These are phyloP conservation scores for Xylota segnis DNA, from an alignment of 2,888 invertebrate genomes.

Conservation along the genomic window DNA sequence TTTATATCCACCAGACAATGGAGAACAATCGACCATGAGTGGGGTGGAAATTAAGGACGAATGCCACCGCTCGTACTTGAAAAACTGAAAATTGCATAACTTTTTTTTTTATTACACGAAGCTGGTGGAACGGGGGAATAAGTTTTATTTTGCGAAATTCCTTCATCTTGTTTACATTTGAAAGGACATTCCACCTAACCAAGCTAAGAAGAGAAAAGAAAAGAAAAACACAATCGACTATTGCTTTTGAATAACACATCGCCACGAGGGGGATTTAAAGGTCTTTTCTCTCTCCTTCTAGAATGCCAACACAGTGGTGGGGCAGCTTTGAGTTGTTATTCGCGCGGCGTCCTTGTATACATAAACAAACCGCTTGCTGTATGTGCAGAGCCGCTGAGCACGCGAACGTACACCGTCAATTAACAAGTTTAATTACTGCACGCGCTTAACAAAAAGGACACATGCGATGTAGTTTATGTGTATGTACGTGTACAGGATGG, in stretches of 20 bases:
- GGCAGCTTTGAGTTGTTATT: slow-evolving; percentile 5
- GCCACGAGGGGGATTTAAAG: background rate
- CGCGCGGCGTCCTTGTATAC: slow-evolving; percentile 13
- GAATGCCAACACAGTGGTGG: background rate
- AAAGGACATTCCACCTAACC: slow-evolving; percentile 21
- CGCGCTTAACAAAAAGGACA: slow-evolving; percentile 20
- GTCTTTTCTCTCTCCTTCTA: background rate
- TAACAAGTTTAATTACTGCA: slow-evolving; percentile 52
- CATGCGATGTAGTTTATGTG: slow-evolving; percentile 10
- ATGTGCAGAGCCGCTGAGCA: slow-evolving; percentile 18
- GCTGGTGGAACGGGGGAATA: background rate
- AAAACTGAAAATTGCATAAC: slow-evolving; percentile 31
- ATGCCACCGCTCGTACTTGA: slow-evolving; percentile 38
- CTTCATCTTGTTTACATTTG: slow-evolving; percentile 32
- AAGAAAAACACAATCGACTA: slow-evolving; percentile 18
- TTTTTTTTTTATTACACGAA: slow-evolving; percentile 5
- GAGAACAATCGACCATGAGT: slow-evolving; percentile 14
- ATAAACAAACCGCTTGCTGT: slow-evolving; percentile 26
- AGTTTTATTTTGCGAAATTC: background rate
- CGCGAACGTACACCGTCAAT: slow-evolving; percentile 54
- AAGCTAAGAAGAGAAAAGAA: background rate
- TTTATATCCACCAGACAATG: slow-evolving; percentile 1
- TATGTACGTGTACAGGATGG: background rate
- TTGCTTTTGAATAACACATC: slow-evolving; percentile 48
- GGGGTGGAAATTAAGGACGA: slow-evolving; percentile 13